These are phyloP conservation scores for Actenoides lindsayi DNA, from an alignment of 2,113 vertebrate genomes.

Conservation along the genomic window DNA sequence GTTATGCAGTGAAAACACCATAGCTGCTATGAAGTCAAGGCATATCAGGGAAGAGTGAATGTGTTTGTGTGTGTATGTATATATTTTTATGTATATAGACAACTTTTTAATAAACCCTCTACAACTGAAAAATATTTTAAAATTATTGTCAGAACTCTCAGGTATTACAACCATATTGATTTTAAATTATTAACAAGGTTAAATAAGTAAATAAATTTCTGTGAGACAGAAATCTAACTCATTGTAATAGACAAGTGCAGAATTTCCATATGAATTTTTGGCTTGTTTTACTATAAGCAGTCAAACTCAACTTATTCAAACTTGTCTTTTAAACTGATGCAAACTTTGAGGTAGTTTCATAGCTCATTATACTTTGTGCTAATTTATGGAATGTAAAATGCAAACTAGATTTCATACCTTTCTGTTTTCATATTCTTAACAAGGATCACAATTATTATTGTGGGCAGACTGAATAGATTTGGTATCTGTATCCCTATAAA, in stretches of 20 bases:
- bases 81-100: rapidly evolving
- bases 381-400: slow-evolving; percentile 51
- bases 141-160: neutral
- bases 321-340: slow-evolving; percentile 29
- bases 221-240: neutral
- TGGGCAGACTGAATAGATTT: neutral
- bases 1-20: neutral
- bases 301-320: slow-evolving; percentile 11
- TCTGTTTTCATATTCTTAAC: slow-evolving; percentile 52
- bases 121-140: neutral
- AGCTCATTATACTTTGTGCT: neutral
- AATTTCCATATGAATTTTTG: neutral
- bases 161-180: neutral
- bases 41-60: rapidly evolving
- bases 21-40: neutral
- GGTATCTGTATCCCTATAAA: slow-evolving; percentile 26
- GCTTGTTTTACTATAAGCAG: neutral
- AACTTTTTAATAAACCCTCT: neutral
- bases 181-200: neutral
- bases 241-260: neutral
- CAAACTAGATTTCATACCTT: neutral
- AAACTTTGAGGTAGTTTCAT: slow-evolving; percentile 25
- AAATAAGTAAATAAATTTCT: neutral
- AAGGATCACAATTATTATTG: slow-evolving; percentile 31
- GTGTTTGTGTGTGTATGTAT: neutral